Conservation (phyloP, 2,797 vertebrate genomes). For the Peromyscus attwateri region DNA sequence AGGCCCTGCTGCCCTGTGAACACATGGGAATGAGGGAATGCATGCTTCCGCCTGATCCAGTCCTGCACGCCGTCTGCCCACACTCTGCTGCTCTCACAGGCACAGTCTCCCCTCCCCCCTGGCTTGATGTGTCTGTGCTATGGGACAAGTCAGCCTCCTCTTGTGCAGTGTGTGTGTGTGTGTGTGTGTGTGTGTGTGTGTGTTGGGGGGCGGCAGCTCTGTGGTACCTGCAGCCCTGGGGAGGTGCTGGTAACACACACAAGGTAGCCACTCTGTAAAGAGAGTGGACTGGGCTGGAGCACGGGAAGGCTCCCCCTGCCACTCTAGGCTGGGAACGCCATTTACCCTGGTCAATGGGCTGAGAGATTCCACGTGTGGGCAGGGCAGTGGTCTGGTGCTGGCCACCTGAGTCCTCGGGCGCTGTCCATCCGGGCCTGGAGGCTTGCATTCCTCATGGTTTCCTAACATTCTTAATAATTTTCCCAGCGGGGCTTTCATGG, state of each 20-base stretch:
- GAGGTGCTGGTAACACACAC: background rate
- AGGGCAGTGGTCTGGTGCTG: conserved; percentile 41
- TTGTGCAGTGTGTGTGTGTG: background rate
- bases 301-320: background rate
- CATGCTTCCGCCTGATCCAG: background rate
- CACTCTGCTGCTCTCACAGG: background rate
- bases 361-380: conserved; percentile 44
- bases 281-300: background rate
- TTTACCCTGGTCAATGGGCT: conserved; percentile 35
- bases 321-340: background rate
- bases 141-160: background rate
- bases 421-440: background rate
- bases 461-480: background rate
- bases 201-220: fast-evolving
- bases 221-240: background rate
- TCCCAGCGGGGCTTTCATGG: background rate
- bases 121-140: fast-evolving
- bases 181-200: too few relatives aligned
- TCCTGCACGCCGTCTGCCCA: background rate
- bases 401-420: background rate
- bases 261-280: background rate
- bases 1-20: background rate
- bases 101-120: background rate
- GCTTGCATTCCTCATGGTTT: conserved; percentile 63
- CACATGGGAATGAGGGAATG: background rate